Conservation (phyloP, 2,888 invertebrate species). For the Globia sparganii region DNA sequence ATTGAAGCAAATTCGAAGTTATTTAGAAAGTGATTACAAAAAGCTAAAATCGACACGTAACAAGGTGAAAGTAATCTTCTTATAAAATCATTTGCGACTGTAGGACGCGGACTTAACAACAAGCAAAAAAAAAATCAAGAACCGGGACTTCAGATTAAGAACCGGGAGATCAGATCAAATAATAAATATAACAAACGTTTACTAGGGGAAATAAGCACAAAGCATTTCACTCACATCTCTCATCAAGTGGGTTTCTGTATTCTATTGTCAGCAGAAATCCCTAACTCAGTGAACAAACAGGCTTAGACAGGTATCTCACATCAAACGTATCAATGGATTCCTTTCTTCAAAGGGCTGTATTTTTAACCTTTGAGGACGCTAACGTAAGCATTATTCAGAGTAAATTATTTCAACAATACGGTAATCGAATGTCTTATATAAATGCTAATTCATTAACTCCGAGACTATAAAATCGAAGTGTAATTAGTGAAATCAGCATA, state of each 20-base stretch:
- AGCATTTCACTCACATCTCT: constrained; percentile 44
- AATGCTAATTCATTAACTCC: constrained; percentile 27
- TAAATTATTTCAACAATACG: constrained; percentile 24
- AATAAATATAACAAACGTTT: constrained; percentile 57
- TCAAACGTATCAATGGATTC: constrained; percentile 64
- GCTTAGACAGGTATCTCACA: constrained; percentile 59
- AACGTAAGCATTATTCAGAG: constrained; percentile 19
- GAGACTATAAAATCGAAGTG: constrained; percentile 16
- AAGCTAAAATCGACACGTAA: constrained; percentile 1
- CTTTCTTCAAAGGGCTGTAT: constrained; percentile 39
- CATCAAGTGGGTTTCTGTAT: constrained; percentile 55
- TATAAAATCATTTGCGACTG: constrained; percentile 7
- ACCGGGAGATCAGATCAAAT: constrained; percentile 39
- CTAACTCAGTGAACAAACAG: constrained; percentile 60
- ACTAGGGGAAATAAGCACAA: constrained; percentile 55
- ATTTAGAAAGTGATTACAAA: constrained; percentile 29
- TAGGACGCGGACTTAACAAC: background rate
- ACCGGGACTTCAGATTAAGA: constrained; percentile 28
- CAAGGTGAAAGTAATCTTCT: background rate
- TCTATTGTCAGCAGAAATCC: constrained; percentile 65
- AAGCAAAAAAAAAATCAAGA: constrained; percentile 31
- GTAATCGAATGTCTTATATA: constrained; percentile 19
- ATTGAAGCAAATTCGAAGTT: constrained; percentile 18
- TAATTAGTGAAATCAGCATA: constrained; percentile 38
- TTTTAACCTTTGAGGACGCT: constrained; percentile 19